Conservation (phyloP, 37 sponge, comb jelly and placozoan species). For the Ianthella basta region DNA sequence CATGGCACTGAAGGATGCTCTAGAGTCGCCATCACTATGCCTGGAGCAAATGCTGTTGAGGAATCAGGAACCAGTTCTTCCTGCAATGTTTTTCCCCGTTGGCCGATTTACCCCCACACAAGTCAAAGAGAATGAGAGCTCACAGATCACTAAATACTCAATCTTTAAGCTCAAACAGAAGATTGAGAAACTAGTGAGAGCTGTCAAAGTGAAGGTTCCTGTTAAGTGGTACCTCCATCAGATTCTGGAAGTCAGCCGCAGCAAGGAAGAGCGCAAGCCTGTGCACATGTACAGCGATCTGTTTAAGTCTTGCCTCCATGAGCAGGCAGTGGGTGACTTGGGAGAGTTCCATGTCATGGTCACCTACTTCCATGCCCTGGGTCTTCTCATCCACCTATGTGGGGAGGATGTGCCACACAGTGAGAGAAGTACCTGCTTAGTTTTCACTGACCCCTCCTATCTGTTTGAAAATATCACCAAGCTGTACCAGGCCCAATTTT, state of each 20-base stretch:
- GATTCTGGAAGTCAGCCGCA: neutral
- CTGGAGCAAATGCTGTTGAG: too few relatives aligned
- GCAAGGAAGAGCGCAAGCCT: neutral
- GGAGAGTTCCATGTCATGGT: slow-evolving; percentile 5
- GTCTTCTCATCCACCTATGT: neutral
- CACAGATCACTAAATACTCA: neutral
- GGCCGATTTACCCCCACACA: too few relatives aligned
- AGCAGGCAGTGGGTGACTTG: neutral
- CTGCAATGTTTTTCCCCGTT: too few relatives aligned
- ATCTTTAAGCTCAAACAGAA: neutral
- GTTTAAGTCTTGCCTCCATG: neutral
- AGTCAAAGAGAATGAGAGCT: neutral
- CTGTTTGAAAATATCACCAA: neutral
- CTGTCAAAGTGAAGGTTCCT: neutral
- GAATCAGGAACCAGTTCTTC: too few relatives aligned
- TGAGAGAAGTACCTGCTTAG: neutral
- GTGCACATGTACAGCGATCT: neutral
- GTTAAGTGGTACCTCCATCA: slow-evolving; percentile 13
- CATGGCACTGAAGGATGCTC: too few relatives aligned
- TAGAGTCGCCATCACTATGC: too few relatives aligned
- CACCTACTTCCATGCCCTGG: slow-evolving; percentile 1
- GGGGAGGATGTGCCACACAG: neutral
- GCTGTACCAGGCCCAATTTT: neutral
- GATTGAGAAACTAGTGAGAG: neutral
- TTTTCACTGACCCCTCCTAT: neutral